These are phyloP conservation scores for Portevinia maculata DNA, from an alignment of 2,888 invertebrate genomes.

Conservation along the genomic window DNA sequence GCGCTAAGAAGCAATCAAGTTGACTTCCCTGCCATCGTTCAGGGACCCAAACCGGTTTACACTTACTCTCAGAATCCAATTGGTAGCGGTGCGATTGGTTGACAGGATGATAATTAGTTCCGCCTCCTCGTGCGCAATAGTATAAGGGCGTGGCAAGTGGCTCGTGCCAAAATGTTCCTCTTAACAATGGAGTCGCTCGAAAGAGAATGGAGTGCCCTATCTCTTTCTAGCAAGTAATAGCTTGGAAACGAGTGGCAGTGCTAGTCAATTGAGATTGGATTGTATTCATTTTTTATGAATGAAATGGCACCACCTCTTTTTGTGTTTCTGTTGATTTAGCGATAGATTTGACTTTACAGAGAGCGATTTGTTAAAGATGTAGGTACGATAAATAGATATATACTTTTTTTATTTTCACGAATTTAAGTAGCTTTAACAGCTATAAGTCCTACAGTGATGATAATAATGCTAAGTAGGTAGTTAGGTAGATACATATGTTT, in stretches of 20 bases:
- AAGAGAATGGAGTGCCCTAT: slow-evolving; percentile 39
- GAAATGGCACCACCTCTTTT: slow-evolving; percentile 60
- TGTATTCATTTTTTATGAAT: slow-evolving; percentile 27
- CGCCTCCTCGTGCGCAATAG: slow-evolving; percentile 53
- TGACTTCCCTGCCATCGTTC: slow-evolving; percentile 18
- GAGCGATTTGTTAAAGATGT: slow-evolving; percentile 40
- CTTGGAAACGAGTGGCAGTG: slow-evolving; percentile 4
- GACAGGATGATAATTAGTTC: slow-evolving; percentile 32
- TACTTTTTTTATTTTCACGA: neutral
- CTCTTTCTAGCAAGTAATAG: slow-evolving; percentile 45
- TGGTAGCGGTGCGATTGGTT: slow-evolving; percentile 56
- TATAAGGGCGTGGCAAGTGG: slow-evolving; percentile 44
- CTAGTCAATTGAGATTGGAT: slow-evolving; percentile 37
- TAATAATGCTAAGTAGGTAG: too few species aligned
- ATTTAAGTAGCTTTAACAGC: slow-evolving; percentile 50
- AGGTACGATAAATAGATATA: slow-evolving; percentile 3
- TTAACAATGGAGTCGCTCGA: slow-evolving; percentile 68
- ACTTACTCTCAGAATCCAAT: slow-evolving; percentile 41
- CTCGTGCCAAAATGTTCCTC: slow-evolving; percentile 51
- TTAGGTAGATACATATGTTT: too few species aligned
- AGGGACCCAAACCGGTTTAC: slow-evolving; percentile 62
- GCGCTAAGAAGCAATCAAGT: slow-evolving; percentile 29
- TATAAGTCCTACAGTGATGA: slow-evolving; percentile 4
- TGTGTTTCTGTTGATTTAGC: slow-evolving; percentile 39
- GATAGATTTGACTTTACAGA: slow-evolving; percentile 59